Evolutionary conservation across 35 echinoderm and acorn worm genomes (phyloP), one percentile per base, ranked within the genome.

Genomic region (Stichopus chloronotus): DNA sequence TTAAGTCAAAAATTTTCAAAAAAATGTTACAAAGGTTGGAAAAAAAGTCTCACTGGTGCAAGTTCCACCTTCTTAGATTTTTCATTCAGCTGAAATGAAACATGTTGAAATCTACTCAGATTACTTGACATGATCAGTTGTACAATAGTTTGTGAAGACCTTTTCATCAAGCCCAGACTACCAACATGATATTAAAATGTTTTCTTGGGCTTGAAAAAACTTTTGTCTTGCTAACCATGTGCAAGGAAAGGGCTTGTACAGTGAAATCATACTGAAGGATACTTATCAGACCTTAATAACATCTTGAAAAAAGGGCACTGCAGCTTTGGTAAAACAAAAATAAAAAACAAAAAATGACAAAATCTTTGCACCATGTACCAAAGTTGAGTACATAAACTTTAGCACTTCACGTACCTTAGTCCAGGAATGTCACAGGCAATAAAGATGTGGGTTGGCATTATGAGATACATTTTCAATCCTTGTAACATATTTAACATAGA

Each of bases 81-180:
- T 13, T 71, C n/a, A 43, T 43, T 43, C 30, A 43, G 30, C 3
- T 43, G 30, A 43, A 3, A 43, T 43, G 30, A 43, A 43, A 43
- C 30, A 43, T 43, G 30, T 43, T 43, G 30, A 43, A 43, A 43
- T 43, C 30, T 43, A 43, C 30, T 43, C 30, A 43, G 11, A 71
- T 71, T 71, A 13, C n/a, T 71, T 71, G 65, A 71, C 11, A 71
- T 71, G n/a, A n/a, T 71, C 65, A 71, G n/a, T 71, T 71, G 65
- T 11, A 71, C 11, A 71, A 71, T 13, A 2, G 65, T 4, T 71
- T 71, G 65, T 71, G 65, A 71, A 13, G 65, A 71, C 65, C 1
- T 71, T 71, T 13, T 71, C n/a, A n/a, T 71, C 11, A 11, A 71
- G n/a, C 4, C n/a, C 65, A 71, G 1, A 71, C n/a, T 71, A 13